These are phyloP conservation scores for Myathropa florea DNA, from an alignment of 2,888 invertebrate species.

Conservation along the genomic window DNA sequence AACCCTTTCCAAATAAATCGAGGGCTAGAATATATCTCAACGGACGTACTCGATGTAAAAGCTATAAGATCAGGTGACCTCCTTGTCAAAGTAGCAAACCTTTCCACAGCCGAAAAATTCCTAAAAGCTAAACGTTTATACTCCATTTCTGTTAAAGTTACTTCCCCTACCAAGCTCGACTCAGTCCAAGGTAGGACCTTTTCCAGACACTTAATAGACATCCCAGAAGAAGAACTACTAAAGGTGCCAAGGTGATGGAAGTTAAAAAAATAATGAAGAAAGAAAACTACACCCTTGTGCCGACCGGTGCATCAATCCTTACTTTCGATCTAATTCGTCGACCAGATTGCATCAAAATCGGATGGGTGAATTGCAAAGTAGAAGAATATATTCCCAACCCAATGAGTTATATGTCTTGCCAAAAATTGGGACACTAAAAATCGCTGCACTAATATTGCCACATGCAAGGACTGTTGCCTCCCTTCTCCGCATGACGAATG, in stretches of 20 bases:
- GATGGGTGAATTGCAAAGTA: slow-evolving; percentile 32
- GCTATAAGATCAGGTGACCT: slow-evolving; percentile 3
- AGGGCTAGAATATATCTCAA: neutral
- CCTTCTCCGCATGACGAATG: slow-evolving; percentile 4
- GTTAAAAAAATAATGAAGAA: slow-evolving; percentile 17
- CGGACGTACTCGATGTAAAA: neutral
- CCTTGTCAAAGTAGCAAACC: neutral
- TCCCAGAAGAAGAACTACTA: neutral
- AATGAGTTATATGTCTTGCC: slow-evolving; percentile 20
- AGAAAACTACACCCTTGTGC: neutral
- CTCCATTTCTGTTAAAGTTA: neutral
- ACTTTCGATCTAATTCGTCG: slow-evolving; percentile 12
- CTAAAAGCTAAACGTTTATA: neutral
- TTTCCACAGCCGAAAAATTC: neutral
- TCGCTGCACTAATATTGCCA: slow-evolving; percentile 1
- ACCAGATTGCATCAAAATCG: slow-evolving; percentile 4
- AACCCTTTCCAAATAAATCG: slow-evolving; percentile 5
- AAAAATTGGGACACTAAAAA: slow-evolving; percentile 31
- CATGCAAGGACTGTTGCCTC: slow-evolving; percentile 8
- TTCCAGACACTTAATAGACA: neutral
- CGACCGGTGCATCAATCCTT: neutral
- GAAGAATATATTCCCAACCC: too few species aligned
- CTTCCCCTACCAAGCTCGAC: neutral
- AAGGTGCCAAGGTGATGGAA: neutral
- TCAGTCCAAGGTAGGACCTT: slow-evolving; percentile 16